A percentile compares a stretch with the other conserved stretches of the same genome.
Evolutionary conservation across 2,888 invertebrate species (phyloP).

Genomic region (Plemyria rubiginata): DNA sequence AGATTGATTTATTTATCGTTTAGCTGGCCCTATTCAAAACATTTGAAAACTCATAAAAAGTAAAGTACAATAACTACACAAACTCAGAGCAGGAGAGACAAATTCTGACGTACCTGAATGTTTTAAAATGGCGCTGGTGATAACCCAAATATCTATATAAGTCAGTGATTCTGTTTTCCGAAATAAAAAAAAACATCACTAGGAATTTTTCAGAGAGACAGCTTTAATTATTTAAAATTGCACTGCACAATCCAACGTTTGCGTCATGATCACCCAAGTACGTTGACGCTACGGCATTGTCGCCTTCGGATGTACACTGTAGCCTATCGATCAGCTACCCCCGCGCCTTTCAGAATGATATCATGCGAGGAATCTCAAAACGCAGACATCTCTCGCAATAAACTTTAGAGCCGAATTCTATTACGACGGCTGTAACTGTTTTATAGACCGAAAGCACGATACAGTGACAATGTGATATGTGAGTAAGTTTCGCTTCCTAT

Average conservation of each 20-base stretch:
- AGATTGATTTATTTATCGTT: too few species aligned
- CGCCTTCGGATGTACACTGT: constrained; percentile 12
- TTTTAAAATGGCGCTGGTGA: too few species aligned
- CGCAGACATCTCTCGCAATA: constrained; percentile 47
- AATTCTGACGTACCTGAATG: too few species aligned
- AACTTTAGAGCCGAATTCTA: constrained; percentile 51
- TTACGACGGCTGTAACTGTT: constrained; percentile 50
- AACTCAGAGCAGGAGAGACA: too few species aligned
- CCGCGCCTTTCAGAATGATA: constrained; percentile 17
- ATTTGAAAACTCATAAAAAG: too few species aligned
- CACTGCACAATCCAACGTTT: background rate
- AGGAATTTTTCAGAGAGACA: too few species aligned
- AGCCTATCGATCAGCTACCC: constrained; percentile 14
- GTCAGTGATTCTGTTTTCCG: too few species aligned
- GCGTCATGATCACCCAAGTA: constrained; percentile 12
- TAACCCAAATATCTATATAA: too few species aligned
- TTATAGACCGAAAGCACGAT: constrained; percentile 40
- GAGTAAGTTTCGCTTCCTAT: background rate
- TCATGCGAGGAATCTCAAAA: constrained; percentile 43
- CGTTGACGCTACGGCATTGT: constrained; percentile 21
- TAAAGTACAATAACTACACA: too few species aligned
- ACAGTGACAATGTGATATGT: constrained; percentile 11
- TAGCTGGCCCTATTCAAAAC: too few species aligned
- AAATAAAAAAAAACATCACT: too few species aligned
- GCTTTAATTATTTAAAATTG: too few species aligned